These are phyloP conservation scores for Clusia tigrina DNA, from an alignment of 2,888 invertebrate species.

Conservation along the genomic window DNA sequence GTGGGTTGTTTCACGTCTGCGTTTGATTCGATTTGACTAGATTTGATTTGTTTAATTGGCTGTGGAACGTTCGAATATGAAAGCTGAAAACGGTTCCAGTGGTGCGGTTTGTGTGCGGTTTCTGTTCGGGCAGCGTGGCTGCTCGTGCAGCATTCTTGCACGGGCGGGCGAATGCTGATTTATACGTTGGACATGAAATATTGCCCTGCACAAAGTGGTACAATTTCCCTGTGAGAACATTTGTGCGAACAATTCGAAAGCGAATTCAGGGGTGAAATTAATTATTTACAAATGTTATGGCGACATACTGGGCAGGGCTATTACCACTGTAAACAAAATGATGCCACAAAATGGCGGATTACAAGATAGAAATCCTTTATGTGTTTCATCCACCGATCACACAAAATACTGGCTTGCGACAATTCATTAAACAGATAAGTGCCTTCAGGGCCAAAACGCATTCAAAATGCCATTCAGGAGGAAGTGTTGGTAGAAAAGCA, in stretches of 20 bases:
- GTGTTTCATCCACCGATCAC: too few relatives aligned
- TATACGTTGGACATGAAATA: background rate
- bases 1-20: background rate
- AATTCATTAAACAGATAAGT: too few relatives aligned
- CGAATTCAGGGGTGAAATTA: background rate
- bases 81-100: background rate
- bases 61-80: background rate
- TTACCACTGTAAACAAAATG: too few relatives aligned
- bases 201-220: background rate
- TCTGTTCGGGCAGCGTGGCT: background rate
- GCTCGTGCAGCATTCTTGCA: background rate
- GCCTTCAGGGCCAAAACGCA: too few relatives aligned
- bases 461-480: too few relatives aligned
- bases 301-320: too few relatives aligned
- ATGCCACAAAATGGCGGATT: too few relatives aligned
- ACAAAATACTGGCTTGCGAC: too few relatives aligned
- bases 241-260: background rate
- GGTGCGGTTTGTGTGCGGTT: background rate
- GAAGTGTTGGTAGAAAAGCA: too few relatives aligned
- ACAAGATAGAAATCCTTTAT: too few relatives aligned
- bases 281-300: background rate
- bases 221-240: background rate
- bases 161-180: background rate
- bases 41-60: conserved; percentile 19
- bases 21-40: conserved; percentile 3